Evolutionary conservation across 2,797 vertebrate genomes (phyloP), one percentile per base, ranked within the genome.

Genomic region (Thalassophryne amazonica): DNA sequence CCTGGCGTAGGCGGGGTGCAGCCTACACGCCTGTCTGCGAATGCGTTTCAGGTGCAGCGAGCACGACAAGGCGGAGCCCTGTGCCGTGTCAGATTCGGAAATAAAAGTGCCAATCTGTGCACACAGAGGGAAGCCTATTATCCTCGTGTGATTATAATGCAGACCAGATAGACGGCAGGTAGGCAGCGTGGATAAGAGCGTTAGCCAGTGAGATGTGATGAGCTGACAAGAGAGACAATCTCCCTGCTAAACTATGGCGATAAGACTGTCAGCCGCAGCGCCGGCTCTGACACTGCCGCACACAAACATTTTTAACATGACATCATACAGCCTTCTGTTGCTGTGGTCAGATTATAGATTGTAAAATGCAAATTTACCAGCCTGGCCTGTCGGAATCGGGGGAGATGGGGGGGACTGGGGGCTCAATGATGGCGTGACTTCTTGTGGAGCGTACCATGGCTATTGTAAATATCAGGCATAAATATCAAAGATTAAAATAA

Each of bases 131-230:
- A 74, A 67, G 69, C 66, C 69, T 81, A 84, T 86, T 88, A 85
- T 86, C 75, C 80, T 1, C 2, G 21, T 30, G 52, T 80, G 84
- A 88, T 85, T 83, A 80, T 77, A 80, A 85, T 70, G 76, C 81
- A 80, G 85, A 86, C n/a, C 81, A 86, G 79, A 73, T 83, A 82
- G 83, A 83, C 69, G 81, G 81, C 86, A 87, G 84, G 82, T 78
- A 86, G 78, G 81, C 81, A 71, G 69, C 71, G 77, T 74, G 81
- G 80, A 85, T 86, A 81, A 86, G 80, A 87, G 72, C 39, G 73
- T 68, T 68, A 73, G 76, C 66, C 74, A 41, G 76, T 22, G 56
- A 86, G 78, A 84, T 82, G 76, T 54, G 76, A 79, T 66, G 63
- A 76, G 72, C 69, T 84, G 85, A 87, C 83, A 82, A 76, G 59